Evolutionary conservation across 1,140 invertebrate species (phyloP).

Genomic region (Leguminivora glycinivorella): DNA sequence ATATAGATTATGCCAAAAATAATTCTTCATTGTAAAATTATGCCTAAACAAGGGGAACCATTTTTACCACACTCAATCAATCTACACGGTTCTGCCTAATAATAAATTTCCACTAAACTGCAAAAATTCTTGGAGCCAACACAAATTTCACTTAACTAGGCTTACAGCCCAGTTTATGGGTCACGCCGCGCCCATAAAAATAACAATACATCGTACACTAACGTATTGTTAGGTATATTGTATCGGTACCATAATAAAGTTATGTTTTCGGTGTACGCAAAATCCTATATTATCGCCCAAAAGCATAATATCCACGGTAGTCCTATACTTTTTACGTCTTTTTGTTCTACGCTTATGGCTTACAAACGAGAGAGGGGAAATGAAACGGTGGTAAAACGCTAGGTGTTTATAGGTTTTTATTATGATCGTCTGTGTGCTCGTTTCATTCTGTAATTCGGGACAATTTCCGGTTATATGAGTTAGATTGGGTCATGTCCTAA

Average conservation of each 20-base stretch:
- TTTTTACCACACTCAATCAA: neutral
- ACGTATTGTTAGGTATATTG: conserved; percentile 24
- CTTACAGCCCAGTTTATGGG: conserved; percentile 45
- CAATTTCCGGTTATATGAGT: neutral
- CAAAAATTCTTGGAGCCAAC: conserved; percentile 41
- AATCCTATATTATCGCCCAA: neutral
- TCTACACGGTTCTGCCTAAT: neutral
- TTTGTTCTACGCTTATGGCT: neutral
- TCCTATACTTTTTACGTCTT: neutral
- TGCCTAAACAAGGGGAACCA: too few species aligned
- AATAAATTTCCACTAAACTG: conserved; percentile 27
- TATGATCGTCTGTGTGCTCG: neutral
- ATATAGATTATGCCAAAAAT: too few species aligned
- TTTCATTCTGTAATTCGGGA: neutral
- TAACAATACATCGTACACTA: conserved; percentile 35
- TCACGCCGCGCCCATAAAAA: conserved; percentile 45
- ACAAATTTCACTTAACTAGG: conserved; percentile 51
- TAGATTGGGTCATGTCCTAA: neutral
- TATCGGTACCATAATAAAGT: conserved; percentile 26
- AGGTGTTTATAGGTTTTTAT: conserved; percentile 2
- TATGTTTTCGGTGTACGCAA: conserved; percentile 21
- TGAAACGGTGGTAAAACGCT: neutral
- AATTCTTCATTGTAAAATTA: too few species aligned
- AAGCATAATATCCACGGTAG: neutral
- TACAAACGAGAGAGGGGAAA: neutral